Base-by-base conservation (phyloP, 1,140 invertebrate genomes). In the Drosophila lini region DNA sequence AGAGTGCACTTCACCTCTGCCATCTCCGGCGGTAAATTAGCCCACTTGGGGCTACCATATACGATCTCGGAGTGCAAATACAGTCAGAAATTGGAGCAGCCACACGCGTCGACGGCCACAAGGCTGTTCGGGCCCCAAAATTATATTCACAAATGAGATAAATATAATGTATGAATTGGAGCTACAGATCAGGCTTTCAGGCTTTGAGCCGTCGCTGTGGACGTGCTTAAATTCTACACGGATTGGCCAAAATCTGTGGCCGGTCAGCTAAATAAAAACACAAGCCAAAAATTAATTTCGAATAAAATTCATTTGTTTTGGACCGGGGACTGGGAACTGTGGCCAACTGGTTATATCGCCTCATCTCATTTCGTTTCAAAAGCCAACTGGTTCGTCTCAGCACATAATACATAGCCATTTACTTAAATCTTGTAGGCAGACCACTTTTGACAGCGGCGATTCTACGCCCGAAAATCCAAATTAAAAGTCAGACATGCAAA, bases 401-500 rank as follows among this genome's bases (percentile, higher is more conserved):
- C 58, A 50, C 53, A 77, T 78, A 70, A 80, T 70, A 80, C 70
- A 70, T 76, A 61, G 73, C 55, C 65, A 60, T 65, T 81, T 81
- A 65, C 55, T 81, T 76, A 80, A 47, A 58, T 63, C 70, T 64
- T 79, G 61, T 68, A 81, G 78, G 59, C 70, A 74, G 60, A 62
- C 71, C 68, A 65, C 44, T 65, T 69, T 68, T 74, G 71, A 80
- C 62, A 53, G 36, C 65, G 11, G 32, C 42, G 34, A 77, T 88
- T 82, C 71, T 82, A 74, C 45, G 57, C 73, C 78, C 59, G 38
- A 77, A 70, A 73, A 53, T 50, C 44, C 45, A 61, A 70, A 78
- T 83, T 74, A 86, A 78, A 89, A 80, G 76, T 77, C 74, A 70
- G 41, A 64, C 83, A 88, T 88, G 83, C 83, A 88, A 88, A 88